Evolutionary conservation across 2,113 vertebrate species (phyloP), one percentile per base, ranked within the genome.

Genomic region (Melanerpes aurifrons): DNA sequence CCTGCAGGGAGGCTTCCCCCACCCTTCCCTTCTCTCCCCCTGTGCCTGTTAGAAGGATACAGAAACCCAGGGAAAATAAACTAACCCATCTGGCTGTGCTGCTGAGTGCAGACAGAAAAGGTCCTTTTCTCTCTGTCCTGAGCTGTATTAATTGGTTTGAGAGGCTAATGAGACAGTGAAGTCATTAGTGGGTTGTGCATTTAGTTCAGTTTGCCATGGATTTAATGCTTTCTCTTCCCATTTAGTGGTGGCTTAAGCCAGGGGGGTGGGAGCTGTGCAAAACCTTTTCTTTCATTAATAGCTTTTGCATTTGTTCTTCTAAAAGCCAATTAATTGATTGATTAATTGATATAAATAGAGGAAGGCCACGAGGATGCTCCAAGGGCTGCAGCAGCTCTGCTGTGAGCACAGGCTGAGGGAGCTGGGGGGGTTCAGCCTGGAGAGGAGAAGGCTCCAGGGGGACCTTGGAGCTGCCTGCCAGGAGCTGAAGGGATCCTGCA

Each of bases 41-140:
- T 63, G 0, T 59, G 63, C 48, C 73, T 12, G 0, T 7, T 28
- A 48, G 28, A 26, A 69, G 24, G 61, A 24, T 5, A 4, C 0
- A 15, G 15, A 68, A 70, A 48, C 0, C 3, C 28, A 20, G 29
- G 21, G 45, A 31, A 53, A 73, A 43, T 16, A 10, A 72, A 71
- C 20, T 6, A 35, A 40, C 20, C 3, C 12, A 5, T 9, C 58
- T 28, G 10, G 35, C 7, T 28, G 2, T 16, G 17, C 15, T 53
- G 40, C 67, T 66, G n/a, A 4, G 14, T 56, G 6, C 48, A 9
- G 32, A 11, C 10, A 68, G 57, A 6, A 13, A 48, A 31, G 43
- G 15, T 58, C 48, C 29, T 69, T 81, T 29, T 14, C 0, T 6
- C 28, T 16, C 29, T 22, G 25, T 50, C n/a, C 3, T 61, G 48